Evolutionary conservation across 2,888 invertebrate species (phyloP), one percentile per base, ranked within the genome.

Genomic region (Artemia sinica): DNA sequence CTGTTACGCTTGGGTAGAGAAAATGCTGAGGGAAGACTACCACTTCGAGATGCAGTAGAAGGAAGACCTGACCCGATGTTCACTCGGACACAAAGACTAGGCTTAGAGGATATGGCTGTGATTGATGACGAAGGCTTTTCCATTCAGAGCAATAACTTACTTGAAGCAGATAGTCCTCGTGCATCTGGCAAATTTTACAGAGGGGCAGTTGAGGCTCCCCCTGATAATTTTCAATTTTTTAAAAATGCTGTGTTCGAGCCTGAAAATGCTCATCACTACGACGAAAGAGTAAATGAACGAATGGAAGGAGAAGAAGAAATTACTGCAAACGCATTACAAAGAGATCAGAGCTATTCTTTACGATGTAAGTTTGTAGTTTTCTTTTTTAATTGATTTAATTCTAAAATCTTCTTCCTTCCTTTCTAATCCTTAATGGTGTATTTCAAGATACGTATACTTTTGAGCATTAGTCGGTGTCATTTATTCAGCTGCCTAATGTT

Each of bases 1-100:
- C 28, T 28, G 28, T 14, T 58, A 8, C 58, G 67, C n/a, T 52
- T 28, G 28, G 18, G 66, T 14, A 13, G 8, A 50, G 13, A 49
- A 13, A 76, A 81, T 77, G 72, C 81, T 76, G 74, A 82, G 76
- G 75, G 79, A 71, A 78, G 85, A 12, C 70, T 70, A 9, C 70
- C 70, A 14, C 65, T 67, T 18, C 66, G 71, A 28, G 70, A 71
- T n/a, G 71, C 71, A 10, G 71, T 71, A 11, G 71, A 71, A 52
- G 68, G 69, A 50, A 77, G 67, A 73, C 76, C 69, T 66, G 76
- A 78, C 70, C 76, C 78, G 12, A n/a, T 28, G 11, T 49, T 58
- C 58, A 18, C 58, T 14, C n/a, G 18, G 18, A n/a, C 18, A n/a
- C 8, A 14, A 9, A n/a, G 58, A 9, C 58, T 58, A 14, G 58